Percentiles rank a stretch among this genome's conserved stretches.
These are phyloP conservation scores for Drosophila peninsularis DNA, from an alignment of 2,888 invertebrate genomes.

Conservation along the genomic window DNA sequence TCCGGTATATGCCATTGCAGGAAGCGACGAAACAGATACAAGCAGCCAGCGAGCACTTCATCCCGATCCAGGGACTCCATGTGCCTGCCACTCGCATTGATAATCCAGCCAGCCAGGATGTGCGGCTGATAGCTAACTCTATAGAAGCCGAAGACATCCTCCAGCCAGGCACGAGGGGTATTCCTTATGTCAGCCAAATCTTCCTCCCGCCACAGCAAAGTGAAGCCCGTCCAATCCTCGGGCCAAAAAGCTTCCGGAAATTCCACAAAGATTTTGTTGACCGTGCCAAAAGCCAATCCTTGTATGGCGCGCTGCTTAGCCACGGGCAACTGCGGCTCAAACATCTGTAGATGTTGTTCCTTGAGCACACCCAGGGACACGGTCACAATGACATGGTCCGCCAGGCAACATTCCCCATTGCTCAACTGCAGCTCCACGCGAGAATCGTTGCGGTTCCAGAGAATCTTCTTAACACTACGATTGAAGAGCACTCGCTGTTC, in stretches of 20 bases:
- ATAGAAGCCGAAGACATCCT: slow-evolving; percentile 89
- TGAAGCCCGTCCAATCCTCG: slow-evolving; percentile 86
- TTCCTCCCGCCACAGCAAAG: slow-evolving; percentile 86
- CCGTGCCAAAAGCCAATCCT: slow-evolving; percentile 87
- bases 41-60: slow-evolving; percentile 82
- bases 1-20: slow-evolving; percentile 81
- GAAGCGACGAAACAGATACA: slow-evolving; percentile 83
- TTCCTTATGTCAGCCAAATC: slow-evolving; percentile 84
- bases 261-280: slow-evolving; percentile 88
- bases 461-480: slow-evolving; percentile 73
- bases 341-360: slow-evolving; percentile 83
- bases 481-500: slow-evolving; percentile 82
- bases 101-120: slow-evolving; percentile 90
- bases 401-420: slow-evolving; percentile 84
- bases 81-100: slow-evolving; percentile 87
- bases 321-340: slow-evolving; percentile 85
- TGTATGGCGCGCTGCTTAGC: slow-evolving; percentile 86
- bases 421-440: slow-evolving; percentile 75
- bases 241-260: slow-evolving; percentile 88
- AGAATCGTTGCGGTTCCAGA: slow-evolving; percentile 79
- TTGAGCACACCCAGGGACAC: slow-evolving; percentile 88
- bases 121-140: slow-evolving; percentile 87
- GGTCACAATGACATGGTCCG: slow-evolving; percentile 88
- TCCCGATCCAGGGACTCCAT: slow-evolving; percentile 87
- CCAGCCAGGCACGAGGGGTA: slow-evolving; percentile 86